Percentiles rank a stretch among this genome's conserved stretches.
Evolutionary conservation across 1,140 invertebrate species (phyloP).

Genomic region (Zaprionus africanus): DNA sequence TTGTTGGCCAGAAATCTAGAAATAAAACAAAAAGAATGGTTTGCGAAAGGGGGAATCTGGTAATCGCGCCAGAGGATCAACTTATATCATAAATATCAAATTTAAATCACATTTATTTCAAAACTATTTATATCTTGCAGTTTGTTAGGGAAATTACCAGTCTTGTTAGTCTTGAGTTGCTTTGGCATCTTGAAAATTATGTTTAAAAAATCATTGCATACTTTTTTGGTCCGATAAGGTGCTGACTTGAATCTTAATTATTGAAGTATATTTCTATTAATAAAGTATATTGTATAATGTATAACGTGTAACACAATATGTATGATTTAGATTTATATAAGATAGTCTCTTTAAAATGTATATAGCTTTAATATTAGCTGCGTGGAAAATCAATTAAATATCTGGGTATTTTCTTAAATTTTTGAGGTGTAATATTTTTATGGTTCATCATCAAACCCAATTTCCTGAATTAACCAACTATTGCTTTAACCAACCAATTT

Average conservation of each 20-base stretch:
- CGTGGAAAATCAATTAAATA: too few relatives aligned
- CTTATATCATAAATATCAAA: constrained; percentile 25
- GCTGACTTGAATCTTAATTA: background rate
- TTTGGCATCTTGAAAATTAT: background rate
- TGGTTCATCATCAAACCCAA: background rate
- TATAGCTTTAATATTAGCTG: too few relatives aligned
- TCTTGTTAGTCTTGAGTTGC: background rate
- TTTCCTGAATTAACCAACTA: background rate
- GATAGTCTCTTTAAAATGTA: too few relatives aligned
- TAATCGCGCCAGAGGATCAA: constrained; percentile 12
- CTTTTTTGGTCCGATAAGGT: background rate
- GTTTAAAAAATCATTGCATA: background rate
- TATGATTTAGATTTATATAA: too few relatives aligned
- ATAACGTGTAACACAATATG: too few relatives aligned
- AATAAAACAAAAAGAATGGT: background rate
- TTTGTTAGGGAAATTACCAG: background rate
- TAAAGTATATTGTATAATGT: too few relatives aligned
- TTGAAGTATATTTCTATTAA: background rate
- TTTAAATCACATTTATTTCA: constrained; percentile 2
- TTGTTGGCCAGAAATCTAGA: constrained; percentile 17
- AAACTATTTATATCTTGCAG: background rate
- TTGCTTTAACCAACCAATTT: background rate
- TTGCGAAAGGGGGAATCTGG: background rate
- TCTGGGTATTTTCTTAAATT: background rate
- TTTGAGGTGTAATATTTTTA: background rate